Evolutionary conservation across 2,888 invertebrate genomes (phyloP).

Genomic region (Acrocyrtus sp.): DNA sequence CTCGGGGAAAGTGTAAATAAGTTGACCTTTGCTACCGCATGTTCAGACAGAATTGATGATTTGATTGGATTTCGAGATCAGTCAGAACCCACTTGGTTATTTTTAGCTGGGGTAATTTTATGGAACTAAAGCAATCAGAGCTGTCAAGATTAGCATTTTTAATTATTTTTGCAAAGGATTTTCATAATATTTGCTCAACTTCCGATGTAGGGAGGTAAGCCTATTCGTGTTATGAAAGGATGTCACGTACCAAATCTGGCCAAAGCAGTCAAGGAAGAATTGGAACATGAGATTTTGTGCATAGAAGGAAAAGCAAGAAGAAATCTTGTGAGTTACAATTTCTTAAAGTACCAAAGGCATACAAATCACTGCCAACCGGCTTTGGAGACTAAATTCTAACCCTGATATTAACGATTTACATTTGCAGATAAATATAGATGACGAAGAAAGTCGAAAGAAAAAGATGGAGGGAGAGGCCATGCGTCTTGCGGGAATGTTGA

Average conservation of each 20-base stretch:
- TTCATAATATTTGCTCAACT: not conserved
- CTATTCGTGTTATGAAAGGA: slow-evolving; percentile 58
- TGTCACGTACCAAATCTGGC: slow-evolving; percentile 57
- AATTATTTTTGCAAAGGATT: not conserved
- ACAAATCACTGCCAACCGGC: not conserved
- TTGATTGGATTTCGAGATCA: slow-evolving; percentile 58
- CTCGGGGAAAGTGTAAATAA: slow-evolving; percentile 54
- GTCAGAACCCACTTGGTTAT: slow-evolving; percentile 61
- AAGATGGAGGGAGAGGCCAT: slow-evolving; percentile 58
- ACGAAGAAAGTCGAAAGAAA: slow-evolving; percentile 49
- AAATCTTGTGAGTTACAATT: slow-evolving; percentile 23
- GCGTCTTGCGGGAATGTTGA: slow-evolving; percentile 4
- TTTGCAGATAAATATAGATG: slow-evolving; percentile 59
- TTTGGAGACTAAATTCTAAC: not conserved
- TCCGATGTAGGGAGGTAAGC: slow-evolving; percentile 58
- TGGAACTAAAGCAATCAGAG: no score
- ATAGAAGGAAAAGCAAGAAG: slow-evolving; percentile 55
- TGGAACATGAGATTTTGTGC: slow-evolving; percentile 57
- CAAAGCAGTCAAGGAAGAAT: slow-evolving; percentile 53
- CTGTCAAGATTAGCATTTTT: not conserved
- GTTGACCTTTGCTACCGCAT: slow-evolving; percentile 35
- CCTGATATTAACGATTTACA: not conserved
- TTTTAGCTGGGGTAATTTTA: slow-evolving; percentile 52
- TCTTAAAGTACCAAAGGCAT: no score
- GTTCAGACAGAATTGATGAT: slow-evolving; percentile 57